Evolutionary conservation across 1,140 invertebrate genomes (phyloP), one percentile per base, ranked within the genome.

Genomic region (Microplitis mediator): DNA sequence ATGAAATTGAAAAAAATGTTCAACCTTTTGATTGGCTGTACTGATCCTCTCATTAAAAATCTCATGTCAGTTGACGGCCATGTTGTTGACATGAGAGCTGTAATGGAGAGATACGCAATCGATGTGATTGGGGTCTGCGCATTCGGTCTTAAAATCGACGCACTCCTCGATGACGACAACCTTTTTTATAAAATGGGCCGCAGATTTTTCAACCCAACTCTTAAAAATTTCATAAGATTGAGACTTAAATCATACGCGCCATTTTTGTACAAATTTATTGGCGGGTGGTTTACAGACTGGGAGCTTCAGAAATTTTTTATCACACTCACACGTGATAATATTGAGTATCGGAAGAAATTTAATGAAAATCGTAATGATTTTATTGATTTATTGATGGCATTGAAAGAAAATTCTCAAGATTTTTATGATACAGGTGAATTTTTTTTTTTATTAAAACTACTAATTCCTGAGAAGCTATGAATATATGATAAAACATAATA

Each of bases 61-160:
- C 74, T 88, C 2, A 80, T 84, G 13, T 75, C 84, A 23, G 50
- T 81, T 4, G 70, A 80, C 58, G 84, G 84, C 60, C 75, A 81
- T 35, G 78, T 79, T 11, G 81, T 90, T n/a, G 88, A 90, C 75
- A 82, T 89, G 16, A 84, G 88, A 79, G 84, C 87, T 69, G 39
- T 88, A 0, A 76, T 88, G 61, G 83, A 82, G 0, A 85, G 86
- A 54, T 90, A 87, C 66, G 85, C 87, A 0, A 89, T 87, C 5
- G 89, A 91, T 74, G 85, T 89, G 4, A 90, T 91, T 67, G 89
- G 86, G 0, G 84, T 83, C 0, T 88, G 86, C 64, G 89, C 88
- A 14, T 91, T 91, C 80, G 90, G 90, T 3, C 81, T 91, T 3
- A 83, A 90, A 63, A 84, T 84, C 66, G 87, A 89, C 69, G 79